Percentiles rank a stretch among this genome's conserved stretches.
Conservation (phyloP, 2,113 vertebrate species). For the Misgurnus anguillicaudatus region DNA sequence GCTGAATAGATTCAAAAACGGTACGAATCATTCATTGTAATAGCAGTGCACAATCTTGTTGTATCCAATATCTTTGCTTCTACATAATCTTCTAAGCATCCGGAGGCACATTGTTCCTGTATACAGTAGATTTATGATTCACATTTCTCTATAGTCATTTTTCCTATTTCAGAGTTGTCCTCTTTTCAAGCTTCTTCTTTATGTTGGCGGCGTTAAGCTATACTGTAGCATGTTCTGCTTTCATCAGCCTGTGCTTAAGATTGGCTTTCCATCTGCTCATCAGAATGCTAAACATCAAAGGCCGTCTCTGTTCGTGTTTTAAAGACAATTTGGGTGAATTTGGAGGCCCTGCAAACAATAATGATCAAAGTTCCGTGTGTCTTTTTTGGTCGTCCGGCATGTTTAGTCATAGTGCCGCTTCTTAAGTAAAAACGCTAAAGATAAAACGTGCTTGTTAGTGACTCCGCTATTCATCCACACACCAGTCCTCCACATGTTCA, state of each 20-base stretch:
- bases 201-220: constrained; percentile 40
- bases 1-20: no score
- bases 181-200: constrained; percentile 6
- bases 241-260: constrained; percentile 53
- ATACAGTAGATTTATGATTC: no score
- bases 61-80: no score
- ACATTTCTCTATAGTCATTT: no score
- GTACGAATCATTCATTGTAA: no score
- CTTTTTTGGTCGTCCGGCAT: constrained; percentile 47
- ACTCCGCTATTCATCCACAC: constrained; percentile 36
- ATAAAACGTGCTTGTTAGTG: constrained; percentile 47
- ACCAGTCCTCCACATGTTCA: constrained; percentile 35
- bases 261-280: constrained; percentile 54
- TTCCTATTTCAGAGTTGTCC: constrained; percentile 7
- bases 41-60: no score
- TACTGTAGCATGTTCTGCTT: constrained; percentile 44
- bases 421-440: constrained; percentile 28
- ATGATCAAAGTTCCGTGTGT: constrained; percentile 52
- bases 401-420: constrained; percentile 36
- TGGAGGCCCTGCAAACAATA: constrained; percentile 54
- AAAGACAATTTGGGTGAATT: constrained; percentile 53
- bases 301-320: constrained; percentile 47
- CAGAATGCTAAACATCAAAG: constrained; percentile 58
- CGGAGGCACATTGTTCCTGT: no score
- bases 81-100: no score